These are phyloP conservation scores for Magallana nippona DNA, from an alignment of 2,888 invertebrate species.

Conservation along the genomic window DNA sequence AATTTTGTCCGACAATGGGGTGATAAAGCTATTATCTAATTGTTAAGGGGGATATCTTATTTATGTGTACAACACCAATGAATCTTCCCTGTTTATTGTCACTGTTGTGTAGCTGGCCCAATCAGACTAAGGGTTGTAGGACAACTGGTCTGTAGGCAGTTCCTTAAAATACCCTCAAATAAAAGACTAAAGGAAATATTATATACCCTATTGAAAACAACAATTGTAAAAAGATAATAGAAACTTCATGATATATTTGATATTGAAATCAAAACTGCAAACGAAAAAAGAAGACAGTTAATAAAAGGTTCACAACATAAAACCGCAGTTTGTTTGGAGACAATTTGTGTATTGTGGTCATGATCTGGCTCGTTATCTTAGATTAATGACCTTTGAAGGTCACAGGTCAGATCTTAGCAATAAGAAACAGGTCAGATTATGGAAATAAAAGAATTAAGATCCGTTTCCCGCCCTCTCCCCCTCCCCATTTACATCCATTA, in stretches of 20 bases:
- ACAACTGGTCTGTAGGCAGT: not conserved
- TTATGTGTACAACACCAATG: not conserved
- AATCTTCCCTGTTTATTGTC: not conserved
- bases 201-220: not conserved
- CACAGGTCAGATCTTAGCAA: not conserved
- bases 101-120: not conserved
- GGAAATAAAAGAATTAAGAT: no score
- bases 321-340: not conserved
- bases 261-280: no score
- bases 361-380: not conserved
- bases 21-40: constrained; percentile 14
- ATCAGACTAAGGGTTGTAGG: not conserved
- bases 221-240: not conserved
- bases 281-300: no score
- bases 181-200: constrained; percentile 4
- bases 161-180: constrained; percentile 11
- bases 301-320: no score
- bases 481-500: not conserved
- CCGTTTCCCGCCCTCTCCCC: not conserved
- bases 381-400: constrained; percentile 8
- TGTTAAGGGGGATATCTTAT: not conserved
- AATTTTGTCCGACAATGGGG: not conserved
- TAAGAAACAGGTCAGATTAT: not conserved
- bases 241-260: not conserved
- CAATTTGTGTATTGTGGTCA: constrained; percentile 8